Evolutionary conservation across 1,140 invertebrate genomes (phyloP), one percentile per base, ranked within the genome.

Genomic region (Drosophila micromelanica): DNA sequence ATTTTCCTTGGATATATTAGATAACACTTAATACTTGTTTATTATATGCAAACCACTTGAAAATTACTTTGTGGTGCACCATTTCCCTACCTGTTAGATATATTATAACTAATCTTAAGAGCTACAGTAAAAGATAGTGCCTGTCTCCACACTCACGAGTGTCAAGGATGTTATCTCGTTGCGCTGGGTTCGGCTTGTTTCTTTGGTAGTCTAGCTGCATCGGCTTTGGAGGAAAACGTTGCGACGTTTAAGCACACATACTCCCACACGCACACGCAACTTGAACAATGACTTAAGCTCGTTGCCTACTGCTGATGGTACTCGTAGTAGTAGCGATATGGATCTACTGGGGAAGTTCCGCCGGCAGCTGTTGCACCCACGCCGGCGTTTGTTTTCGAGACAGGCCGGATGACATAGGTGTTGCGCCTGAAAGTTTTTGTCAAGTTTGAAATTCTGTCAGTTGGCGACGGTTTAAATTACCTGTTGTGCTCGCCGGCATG

Each of bases 401-500:
- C 93, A 73, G 94, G 94, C 74, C 94, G 92, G 89, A 94, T 93
- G 78, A 94, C 93, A 90, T 94, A 94, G 35, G 94, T 92, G 91
- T 93, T 94, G 72, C 94, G 93, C 91, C 94, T 94, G 92, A 80
- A 92, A 93, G 91, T 27, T 27, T 90, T 91, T 90, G 86, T 92
- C 78, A 4, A 6, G 3, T 12, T 15, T 48, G 46, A 6, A 27
- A n/a, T n/a, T n/a, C 20, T 27, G 20, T 11, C 37, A n/a, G 12
- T 20, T 27, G 0, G 5, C 11, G 20, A 11, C 11, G 5, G 7
- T 27, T 27, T 9, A n/a, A 69, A 72, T 92, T 75, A 94, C 94
- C 94, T 94, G 91, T 94, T 94, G 87, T 93, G 94, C 73, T 94
- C 94, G 75, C 94, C 93, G 72, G 94, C 94, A 68, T 95, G 94